Evolutionary conservation across 2,888 invertebrate species (phyloP), one percentile per base, ranked within the genome.

Genomic region (Trisateles emortualis): DNA sequence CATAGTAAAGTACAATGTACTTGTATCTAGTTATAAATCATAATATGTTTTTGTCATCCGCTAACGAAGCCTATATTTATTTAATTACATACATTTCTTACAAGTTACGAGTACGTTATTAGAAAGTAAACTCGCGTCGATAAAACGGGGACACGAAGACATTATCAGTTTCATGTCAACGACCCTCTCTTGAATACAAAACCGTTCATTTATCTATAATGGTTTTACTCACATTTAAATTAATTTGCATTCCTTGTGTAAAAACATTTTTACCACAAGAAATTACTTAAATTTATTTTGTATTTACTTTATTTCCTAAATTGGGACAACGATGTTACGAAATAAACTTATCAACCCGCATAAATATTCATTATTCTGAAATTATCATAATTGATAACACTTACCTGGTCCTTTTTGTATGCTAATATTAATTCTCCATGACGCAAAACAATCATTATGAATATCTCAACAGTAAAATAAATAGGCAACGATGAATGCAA

Each of bases 341-440:
- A 10, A 50, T 10, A 30, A 38, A 46, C 46, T 52, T 58, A 41
- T 40, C 33, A 3, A 4, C 8, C 9, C 3, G 19, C 29, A 33
- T 36, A 17, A 55, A 41, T 41, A 32, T 24, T 16, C 40, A 45
- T 56, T 46, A 46, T 49, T 56, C 14, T 44, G 24, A 29, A 43
- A 58, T 48, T 32, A 9, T 46, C 26, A 43, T 45, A 10, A 30
- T 41, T 60, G 47, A 71, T 61, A 59, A 52, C 36, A 78, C 80
- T 81, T 71, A 81, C 80, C 79, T 55, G 58, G 33, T 69, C 75
- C 76, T 63, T 49, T 46, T 41, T 36, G 67, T 33, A 60, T 53
- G 76, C 75, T 77, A 42, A 38, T 52, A 67, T 80, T 76, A 76
- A 80, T 80, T 82, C 83, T 83, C 81, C 76, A 79, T 74, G 59